Evolutionary conservation across 1,140 invertebrate genomes (phyloP).

Genomic region (Eubasilissa regina): DNA sequence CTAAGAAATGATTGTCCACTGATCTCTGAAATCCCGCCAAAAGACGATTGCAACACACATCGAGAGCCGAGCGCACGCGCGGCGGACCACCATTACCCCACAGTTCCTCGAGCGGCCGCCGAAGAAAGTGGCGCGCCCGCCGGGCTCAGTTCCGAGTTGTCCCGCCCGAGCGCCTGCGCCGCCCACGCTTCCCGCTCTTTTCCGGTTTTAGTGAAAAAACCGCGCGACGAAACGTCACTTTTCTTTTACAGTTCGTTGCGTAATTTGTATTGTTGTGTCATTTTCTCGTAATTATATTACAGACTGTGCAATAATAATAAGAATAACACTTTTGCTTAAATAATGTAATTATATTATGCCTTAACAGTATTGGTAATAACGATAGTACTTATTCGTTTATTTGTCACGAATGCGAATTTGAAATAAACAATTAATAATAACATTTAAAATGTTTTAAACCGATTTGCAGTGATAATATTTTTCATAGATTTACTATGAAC

Average conservation of each 20-base stretch:
- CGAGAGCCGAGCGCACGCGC: not conserved
- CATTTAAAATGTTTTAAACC: not conserved
- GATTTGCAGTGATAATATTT: not conserved
- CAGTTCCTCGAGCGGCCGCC: slow-evolving; percentile 27
- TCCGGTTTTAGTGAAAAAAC: not conserved
- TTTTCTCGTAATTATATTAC: not conserved
- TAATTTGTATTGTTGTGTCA: not conserved
- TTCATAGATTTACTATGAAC: no score
- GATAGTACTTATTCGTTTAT: not conserved
- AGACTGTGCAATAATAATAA: no score
- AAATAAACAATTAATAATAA: not conserved
- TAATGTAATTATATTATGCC: no score
- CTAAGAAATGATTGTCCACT: slow-evolving; percentile 1
- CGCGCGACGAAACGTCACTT: slow-evolving; percentile 1
- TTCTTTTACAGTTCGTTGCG: slow-evolving; percentile 1
- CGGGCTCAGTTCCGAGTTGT: slow-evolving; percentile 21
- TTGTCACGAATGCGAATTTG: no score
- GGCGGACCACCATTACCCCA: not conserved
- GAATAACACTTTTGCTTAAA: not conserved
- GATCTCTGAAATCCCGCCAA: not conserved
- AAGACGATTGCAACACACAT: slow-evolving; percentile 11
- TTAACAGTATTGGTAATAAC: not conserved
- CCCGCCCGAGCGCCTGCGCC: not conserved
- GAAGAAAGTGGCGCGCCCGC: slow-evolving; percentile 40
- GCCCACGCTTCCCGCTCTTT: slow-evolving; percentile 24